phyloP scores from a whole-genome alignment of 2,797 vertebrate species.

The Diplodus sargus region DNA sequence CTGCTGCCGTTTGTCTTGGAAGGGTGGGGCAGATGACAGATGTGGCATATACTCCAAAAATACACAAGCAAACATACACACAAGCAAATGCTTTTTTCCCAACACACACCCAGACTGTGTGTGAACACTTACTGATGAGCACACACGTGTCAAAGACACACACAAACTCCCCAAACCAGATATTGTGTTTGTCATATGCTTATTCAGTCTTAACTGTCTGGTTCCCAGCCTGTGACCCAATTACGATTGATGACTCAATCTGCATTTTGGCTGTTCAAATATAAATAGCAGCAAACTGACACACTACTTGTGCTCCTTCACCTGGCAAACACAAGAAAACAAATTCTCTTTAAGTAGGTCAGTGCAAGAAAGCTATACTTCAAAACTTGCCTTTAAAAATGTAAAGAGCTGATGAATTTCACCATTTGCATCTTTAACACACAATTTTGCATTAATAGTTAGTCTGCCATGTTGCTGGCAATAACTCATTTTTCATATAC shows the following conservation, averaged over 20 bases:
- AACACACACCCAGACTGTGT: slow-evolving; percentile 12
- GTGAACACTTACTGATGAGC: slow-evolving; percentile 19
- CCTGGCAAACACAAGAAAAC: slow-evolving; percentile 8
- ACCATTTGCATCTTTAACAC: no score
- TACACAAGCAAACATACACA: slow-evolving; percentile 12
- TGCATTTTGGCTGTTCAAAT: background rate
- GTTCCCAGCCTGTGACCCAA: slow-evolving; percentile 20
- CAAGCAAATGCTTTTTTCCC: background rate
- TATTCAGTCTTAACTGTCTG: slow-evolving; percentile 34
- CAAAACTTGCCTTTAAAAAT: background rate
- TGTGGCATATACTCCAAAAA: slow-evolving; percentile 30
- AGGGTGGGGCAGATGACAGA: slow-evolving; percentile 29
- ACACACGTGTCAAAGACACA: slow-evolving; percentile 13
- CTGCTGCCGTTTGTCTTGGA: slow-evolving; percentile 51
- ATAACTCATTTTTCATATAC: no score
- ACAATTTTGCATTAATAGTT: no score
- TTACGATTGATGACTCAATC: slow-evolving; percentile 33
- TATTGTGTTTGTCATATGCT: slow-evolving; percentile 7
- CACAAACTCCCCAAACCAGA: slow-evolving; percentile 41
- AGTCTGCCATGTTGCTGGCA: no score
- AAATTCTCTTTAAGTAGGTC: slow-evolving; percentile 4
- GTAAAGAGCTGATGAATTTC: no score
- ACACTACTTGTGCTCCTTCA: background rate
- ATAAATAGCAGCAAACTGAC: slow-evolving; percentile 31
- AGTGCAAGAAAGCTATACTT: background rate